phyloP scores from a whole-genome alignment of 1,140 invertebrate species.

The Babylonia areolata region DNA sequence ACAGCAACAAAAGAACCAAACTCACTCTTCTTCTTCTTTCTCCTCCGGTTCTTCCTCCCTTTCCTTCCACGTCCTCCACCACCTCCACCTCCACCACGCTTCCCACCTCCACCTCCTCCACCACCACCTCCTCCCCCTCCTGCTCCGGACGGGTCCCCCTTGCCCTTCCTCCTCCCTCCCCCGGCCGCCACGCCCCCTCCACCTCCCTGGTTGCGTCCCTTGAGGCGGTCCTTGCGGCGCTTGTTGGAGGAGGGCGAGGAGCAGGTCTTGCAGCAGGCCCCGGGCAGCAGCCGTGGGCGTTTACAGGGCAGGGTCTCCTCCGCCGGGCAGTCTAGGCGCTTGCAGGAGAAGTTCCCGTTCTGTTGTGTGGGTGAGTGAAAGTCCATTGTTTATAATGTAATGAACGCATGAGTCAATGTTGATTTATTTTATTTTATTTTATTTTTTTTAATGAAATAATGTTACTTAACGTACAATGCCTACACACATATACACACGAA shows the following conservation, averaged over 20 bases:
- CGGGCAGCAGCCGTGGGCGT: not conserved
- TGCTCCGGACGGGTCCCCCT: not conserved
- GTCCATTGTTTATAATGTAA: too few relatives aligned
- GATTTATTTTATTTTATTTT: too few relatives aligned
- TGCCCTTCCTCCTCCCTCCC: not conserved
- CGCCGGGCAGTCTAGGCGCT: not conserved
- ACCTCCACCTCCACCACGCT: not conserved
- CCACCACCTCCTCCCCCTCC: not conserved
- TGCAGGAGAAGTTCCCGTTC: constrained; percentile 23
- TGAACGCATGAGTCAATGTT: too few relatives aligned
- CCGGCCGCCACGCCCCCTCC: not conserved
- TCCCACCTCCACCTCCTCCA: not conserved
- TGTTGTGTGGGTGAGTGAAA: too few relatives aligned
- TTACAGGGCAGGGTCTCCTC: not conserved
- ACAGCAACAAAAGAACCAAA: not conserved
- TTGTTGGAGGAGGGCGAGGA: not conserved
- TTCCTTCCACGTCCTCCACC: not conserved
- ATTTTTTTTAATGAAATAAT: too few relatives aligned
- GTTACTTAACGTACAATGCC: too few relatives aligned
- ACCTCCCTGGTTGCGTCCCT: not conserved
- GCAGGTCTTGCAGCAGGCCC: constrained; percentile 8
- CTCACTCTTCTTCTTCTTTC: not conserved
- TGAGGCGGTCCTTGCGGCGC: not conserved
- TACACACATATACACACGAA: constrained; percentile 6
- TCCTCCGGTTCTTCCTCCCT: not conserved